phyloP scores from a whole-genome alignment of 2,797 vertebrate species.

The Eremophila alpestris region DNA sequence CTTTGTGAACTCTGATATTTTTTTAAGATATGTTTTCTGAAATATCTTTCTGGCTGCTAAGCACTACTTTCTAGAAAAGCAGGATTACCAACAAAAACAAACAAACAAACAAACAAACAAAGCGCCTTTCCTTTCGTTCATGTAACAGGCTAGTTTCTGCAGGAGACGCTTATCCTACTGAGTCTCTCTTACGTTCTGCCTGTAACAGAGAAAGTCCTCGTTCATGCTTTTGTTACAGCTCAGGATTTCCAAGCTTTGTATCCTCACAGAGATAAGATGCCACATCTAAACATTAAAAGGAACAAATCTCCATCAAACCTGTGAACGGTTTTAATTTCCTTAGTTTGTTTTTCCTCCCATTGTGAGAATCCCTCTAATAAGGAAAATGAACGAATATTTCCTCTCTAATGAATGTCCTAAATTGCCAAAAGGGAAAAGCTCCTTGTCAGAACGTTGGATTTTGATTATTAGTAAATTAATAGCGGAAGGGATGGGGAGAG shows the following conservation, averaged over 20 bases:
- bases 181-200: slow-evolving; percentile 5
- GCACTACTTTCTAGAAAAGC: slow-evolving; percentile 35
- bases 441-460: slow-evolving; percentile 48
- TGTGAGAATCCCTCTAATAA: slow-evolving; percentile 32
- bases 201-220: slow-evolving; percentile 29
- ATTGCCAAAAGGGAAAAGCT: slow-evolving; percentile 56
- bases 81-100: background rate
- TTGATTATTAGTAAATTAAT: slow-evolving; percentile 67
- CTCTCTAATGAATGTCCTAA: slow-evolving; percentile 62
- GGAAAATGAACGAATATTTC: slow-evolving; percentile 13
- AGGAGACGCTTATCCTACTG: slow-evolving; percentile 43
- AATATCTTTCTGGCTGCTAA: slow-evolving; percentile 53
- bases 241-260: slow-evolving; percentile 58
- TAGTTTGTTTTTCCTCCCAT: background rate
- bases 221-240: slow-evolving; percentile 51
- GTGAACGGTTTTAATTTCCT: slow-evolving; percentile 31
- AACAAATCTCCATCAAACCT: slow-evolving; percentile 14
- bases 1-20: slow-evolving; percentile 46
- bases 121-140: background rate
- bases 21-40: slow-evolving; percentile 56
- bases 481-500: slow-evolving; percentile 10
- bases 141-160: slow-evolving; percentile 34
- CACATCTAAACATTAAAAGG: slow-evolving; percentile 26
- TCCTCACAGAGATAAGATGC: slow-evolving; percentile 21
- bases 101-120: background rate